These are phyloP conservation scores for Sarcophaga subvicina DNA, from an alignment of 2,888 invertebrate species.

Conservation along the genomic window DNA sequence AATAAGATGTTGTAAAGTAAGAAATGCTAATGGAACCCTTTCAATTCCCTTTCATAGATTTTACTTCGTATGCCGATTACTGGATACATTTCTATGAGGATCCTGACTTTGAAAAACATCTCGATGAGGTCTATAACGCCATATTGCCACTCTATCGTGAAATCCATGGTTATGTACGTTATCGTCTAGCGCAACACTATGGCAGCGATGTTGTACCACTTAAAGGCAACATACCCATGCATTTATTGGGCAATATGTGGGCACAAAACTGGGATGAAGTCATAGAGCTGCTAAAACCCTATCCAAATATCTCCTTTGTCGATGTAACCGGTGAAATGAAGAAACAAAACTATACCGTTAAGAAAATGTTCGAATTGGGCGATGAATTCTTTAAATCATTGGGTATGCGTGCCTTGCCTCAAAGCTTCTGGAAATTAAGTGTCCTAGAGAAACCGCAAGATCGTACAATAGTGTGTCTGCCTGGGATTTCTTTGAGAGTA, in stretches of 20 bases:
- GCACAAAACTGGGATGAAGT: conserved; percentile 87
- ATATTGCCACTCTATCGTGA: conserved; percentile 91
- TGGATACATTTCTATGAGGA: conserved; percentile 89
- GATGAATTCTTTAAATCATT: conserved; percentile 93
- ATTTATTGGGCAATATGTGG: conserved; percentile 91
- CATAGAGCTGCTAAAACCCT: conserved; percentile 86
- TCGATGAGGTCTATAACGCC: conserved; percentile 87
- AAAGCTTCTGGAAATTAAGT: conserved; percentile 91
- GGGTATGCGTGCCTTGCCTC: conserved; percentile 90
- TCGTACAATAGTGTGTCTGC: conserved; percentile 90
- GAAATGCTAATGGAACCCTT: background rate
- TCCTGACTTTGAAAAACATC: conserved; percentile 86
- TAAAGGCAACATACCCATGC: conserved; percentile 89
- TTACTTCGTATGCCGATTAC: conserved; percentile 86
- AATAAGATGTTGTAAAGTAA: too few species aligned
- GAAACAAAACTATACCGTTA: conserved; percentile 87
- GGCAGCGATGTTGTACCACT: conserved; percentile 86
- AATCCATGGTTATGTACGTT: conserved; percentile 91
- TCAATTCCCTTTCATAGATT: conserved; percentile 82
- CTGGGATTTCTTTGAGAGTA: conserved; percentile 92
- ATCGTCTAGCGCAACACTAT: conserved; percentile 87
- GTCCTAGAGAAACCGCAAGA: conserved; percentile 90
- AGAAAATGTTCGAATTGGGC: conserved; percentile 90
- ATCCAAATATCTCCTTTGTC: conserved; percentile 86
- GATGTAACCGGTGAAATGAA: conserved; percentile 89